Conservation (phyloP, 1,140 invertebrate species). For the Lineus longissimus region DNA sequence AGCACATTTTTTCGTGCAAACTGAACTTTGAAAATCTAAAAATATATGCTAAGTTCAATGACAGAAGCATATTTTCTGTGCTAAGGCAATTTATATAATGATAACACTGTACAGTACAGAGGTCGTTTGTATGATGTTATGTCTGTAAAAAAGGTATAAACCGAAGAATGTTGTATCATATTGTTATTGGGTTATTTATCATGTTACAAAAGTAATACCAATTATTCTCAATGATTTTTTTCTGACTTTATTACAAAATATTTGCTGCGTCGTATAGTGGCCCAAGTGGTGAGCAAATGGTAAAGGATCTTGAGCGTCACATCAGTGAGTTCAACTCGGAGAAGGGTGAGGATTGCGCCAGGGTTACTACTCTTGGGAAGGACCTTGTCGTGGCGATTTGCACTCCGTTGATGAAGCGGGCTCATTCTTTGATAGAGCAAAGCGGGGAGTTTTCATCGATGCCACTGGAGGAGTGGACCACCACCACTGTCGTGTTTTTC, state of each 20-base stretch:
- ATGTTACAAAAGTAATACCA: no score
- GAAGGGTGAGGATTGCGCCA: not conserved
- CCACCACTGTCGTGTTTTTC: slow-evolving; percentile 17
- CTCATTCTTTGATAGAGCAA: not conserved
- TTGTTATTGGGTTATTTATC: no score
- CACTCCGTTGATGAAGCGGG: not conserved
- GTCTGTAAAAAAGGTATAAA: no score
- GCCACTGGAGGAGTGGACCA: slow-evolving; percentile 13
- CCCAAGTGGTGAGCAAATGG: not conserved
- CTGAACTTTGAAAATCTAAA: no score
- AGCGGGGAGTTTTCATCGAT: not conserved
- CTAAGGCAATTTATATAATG: no score
- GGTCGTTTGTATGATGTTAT: no score
- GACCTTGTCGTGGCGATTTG: not conserved
- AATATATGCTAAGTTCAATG: no score
- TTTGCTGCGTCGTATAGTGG: not conserved
- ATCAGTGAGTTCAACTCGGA: not conserved
- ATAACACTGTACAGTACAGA: no score
- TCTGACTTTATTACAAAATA: not conserved
- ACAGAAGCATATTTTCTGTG: no score
- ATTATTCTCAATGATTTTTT: not conserved
- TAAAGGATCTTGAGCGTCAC: not conserved
- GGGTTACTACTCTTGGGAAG: not conserved
- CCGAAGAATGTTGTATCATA: no score
- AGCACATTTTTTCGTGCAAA: no score